These are phyloP conservation scores for Arion vulgaris DNA, from an alignment of 1,140 invertebrate genomes.

Conservation along the genomic window DNA sequence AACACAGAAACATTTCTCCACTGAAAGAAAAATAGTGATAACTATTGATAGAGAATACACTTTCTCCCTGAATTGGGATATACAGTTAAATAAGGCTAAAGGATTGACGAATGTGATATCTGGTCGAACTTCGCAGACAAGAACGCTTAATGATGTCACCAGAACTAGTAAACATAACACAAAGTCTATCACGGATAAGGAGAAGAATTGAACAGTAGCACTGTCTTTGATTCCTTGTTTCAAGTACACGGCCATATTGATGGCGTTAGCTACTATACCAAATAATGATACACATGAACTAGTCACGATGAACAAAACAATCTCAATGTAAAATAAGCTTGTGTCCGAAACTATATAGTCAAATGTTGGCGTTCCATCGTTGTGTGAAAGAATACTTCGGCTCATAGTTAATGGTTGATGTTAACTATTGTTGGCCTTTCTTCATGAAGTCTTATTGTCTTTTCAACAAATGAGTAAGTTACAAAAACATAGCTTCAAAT, in stretches of 20 bases:
- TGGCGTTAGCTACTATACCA: background rate
- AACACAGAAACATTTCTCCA: background rate
- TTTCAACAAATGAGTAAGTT: too few species aligned
- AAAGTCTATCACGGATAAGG: background rate
- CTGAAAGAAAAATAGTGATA: background rate
- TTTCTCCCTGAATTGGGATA: background rate
- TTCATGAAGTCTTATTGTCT: too few species aligned
- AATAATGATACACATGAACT: background rate
- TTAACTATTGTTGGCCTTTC: too few species aligned
- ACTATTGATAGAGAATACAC: background rate
- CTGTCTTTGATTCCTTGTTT: slow-evolving; percentile 6
- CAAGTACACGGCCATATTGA: background rate
- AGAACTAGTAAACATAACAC: background rate
- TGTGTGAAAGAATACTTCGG: background rate
- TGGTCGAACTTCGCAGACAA: background rate
- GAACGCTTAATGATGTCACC: background rate
- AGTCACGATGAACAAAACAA: background rate
- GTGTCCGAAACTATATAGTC: too few species aligned
- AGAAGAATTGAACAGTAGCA: background rate
- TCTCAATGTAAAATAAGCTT: background rate
- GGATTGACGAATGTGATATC: background rate
- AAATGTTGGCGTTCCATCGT: too few species aligned
- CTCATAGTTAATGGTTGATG: too few species aligned
- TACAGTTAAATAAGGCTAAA: background rate
- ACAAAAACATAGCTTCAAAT: too few species aligned